Evolutionary conservation across 1,140 invertebrate species (phyloP), one percentile per base, ranked within the genome.

Genomic region (Macrosteles quadrilineatus): DNA sequence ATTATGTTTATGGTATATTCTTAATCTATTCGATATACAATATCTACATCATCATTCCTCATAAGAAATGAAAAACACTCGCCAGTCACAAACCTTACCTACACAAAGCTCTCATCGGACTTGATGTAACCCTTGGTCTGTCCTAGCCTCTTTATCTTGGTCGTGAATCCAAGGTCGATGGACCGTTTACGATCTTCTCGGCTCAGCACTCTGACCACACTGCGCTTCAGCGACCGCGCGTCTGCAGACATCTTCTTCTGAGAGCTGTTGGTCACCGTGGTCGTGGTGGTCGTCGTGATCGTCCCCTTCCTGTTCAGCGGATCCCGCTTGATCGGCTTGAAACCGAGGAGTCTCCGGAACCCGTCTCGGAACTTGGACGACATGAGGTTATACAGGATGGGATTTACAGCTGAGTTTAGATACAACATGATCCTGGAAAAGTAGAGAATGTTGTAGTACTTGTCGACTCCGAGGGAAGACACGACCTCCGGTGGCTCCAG

Each of bases 321-420:
- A 31, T 72, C 71, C 14, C 29, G 17, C 21, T 50, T 55, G 3
- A 47, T 36, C 27, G 67, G 32, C 9, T 53, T 50, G 17, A 66
- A 55, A 2, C 71, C 67, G 14, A 73, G 47, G 50, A 91, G 75
- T 59, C 85, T 87, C 9, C 88, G 80, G 75, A 95, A 95, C 0
- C 92, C 93, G 19, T 89, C 87, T 12, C 94, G 85, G 81, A 96
- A 96, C 80, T 95, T 96, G 0, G 92, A 93, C n/a, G 92, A 95
- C 90, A 94, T 94, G 14, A 94, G 83, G 78, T 93, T 93, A 81
- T 96, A 96, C 17, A 96, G 83, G 73, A 96, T 93, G 2, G 94
- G 94, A 81, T 96, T 96, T 68, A 95, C 88, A 27, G 93, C 92
- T 3, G 93, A 95, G 78, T 96, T 95, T 21, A 95, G 84, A 81